Evolutionary conservation across 2,113 vertebrate genomes (phyloP).

Genomic region (Turnix velox): DNA sequence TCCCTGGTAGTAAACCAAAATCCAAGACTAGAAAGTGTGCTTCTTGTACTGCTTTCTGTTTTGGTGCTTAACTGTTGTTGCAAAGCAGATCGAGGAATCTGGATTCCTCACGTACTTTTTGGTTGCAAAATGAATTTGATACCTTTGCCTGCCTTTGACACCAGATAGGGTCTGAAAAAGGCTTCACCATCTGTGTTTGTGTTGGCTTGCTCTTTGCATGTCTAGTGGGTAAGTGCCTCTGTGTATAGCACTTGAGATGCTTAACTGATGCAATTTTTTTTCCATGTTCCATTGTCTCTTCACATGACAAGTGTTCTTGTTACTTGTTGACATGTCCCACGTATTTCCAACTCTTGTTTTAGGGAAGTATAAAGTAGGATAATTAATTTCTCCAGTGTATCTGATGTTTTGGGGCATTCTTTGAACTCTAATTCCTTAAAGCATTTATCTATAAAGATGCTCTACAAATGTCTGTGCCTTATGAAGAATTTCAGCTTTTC

Average conservation of each 20-base stretch:
- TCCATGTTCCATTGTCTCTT: not conserved
- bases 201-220: not conserved
- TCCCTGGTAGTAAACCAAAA: not conserved
- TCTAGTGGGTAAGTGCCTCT: not conserved
- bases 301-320: not conserved
- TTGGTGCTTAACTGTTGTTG: not conserved
- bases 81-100: not conserved
- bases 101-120: not conserved
- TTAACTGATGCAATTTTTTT: slow-evolving; percentile 1
- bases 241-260: not conserved
- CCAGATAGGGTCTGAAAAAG: slow-evolving; percentile 5
- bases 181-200: slow-evolving; percentile 40
- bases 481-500: not conserved
- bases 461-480: not conserved
- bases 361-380: not conserved
- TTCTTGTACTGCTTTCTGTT: not conserved
- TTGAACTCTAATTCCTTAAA: not conserved
- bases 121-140: slow-evolving; percentile 13
- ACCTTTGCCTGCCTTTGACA: slow-evolving; percentile 18
- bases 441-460: not conserved
- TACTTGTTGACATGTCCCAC: not conserved
- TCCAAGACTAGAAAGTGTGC: not conserved
- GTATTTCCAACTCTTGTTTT: not conserved
- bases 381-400: not conserved
- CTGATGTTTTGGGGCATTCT: not conserved